These are phyloP conservation scores for Clunio marinus DNA, from an alignment of 2,888 invertebrate species.

Conservation along the genomic window DNA sequence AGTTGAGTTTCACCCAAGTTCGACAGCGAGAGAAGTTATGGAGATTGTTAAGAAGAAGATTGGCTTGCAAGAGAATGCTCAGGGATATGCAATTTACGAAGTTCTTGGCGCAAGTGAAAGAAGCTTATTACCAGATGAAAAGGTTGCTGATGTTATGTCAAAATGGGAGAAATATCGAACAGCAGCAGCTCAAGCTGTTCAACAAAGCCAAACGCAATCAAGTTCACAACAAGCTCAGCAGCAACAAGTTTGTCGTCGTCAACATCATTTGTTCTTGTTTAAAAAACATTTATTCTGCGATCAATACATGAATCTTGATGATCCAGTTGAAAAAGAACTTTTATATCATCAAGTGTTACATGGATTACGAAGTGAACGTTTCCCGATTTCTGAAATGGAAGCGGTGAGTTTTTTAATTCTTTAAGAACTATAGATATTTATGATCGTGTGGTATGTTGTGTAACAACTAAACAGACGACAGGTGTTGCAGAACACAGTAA, in stretches of 20 bases:
- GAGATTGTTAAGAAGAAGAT: slow-evolving; percentile 84
- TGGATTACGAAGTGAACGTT: slow-evolving; percentile 82
- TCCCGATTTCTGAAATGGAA: slow-evolving; percentile 90
- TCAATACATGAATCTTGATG: slow-evolving; percentile 70
- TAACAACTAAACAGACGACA: no score
- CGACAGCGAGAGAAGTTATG: slow-evolving; percentile 84
- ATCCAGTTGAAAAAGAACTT: slow-evolving; percentile 89
- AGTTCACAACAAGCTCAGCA: slow-evolving; percentile 46
- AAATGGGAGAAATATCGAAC: slow-evolving; percentile 88
- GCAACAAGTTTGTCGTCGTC: slow-evolving; percentile 55
- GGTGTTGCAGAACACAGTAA: no score
- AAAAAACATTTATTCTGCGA: slow-evolving; percentile 81
- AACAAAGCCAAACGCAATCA: slow-evolving; percentile 47
- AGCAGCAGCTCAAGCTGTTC: slow-evolving; percentile 59
- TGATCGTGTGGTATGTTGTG: no score
- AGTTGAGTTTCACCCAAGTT: slow-evolving; percentile 90
- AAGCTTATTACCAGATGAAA: slow-evolving; percentile 77
- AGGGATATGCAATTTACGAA: slow-evolving; percentile 88
- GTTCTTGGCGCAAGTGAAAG: slow-evolving; percentile 83
- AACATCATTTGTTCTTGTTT: slow-evolving; percentile 67
- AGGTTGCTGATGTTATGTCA: slow-evolving; percentile 90
- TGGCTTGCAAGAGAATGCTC: slow-evolving; percentile 55
- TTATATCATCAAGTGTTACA: slow-evolving; percentile 91
- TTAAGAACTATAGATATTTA: no score
- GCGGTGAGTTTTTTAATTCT: slow-evolving; percentile 80